Evolutionary conservation across 2,113 vertebrate species (phyloP).

Genomic region (Diadophis punctatus): DNA sequence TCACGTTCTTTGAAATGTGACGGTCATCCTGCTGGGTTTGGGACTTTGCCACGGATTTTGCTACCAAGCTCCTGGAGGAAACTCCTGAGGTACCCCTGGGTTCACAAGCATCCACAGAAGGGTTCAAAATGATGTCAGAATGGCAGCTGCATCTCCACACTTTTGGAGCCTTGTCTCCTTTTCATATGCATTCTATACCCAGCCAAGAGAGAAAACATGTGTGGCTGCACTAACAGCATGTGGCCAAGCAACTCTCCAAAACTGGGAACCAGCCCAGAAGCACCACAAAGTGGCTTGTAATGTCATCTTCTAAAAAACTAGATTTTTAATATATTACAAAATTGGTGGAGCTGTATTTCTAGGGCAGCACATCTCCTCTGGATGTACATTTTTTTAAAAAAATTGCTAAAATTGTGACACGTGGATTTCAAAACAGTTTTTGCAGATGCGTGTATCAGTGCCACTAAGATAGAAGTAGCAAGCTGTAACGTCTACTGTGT

Average conservation of each 20-base stretch:
- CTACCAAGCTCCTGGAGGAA: background rate
- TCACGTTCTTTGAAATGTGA: background rate
- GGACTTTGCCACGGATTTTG: background rate
- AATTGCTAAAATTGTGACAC: background rate
- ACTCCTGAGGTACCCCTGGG: background rate
- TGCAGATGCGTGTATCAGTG: background rate
- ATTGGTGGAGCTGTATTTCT: background rate
- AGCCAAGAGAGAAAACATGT: background rate
- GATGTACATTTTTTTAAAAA: background rate
- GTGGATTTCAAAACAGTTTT: background rate
- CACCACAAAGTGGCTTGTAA: background rate
- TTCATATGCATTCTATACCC: background rate
- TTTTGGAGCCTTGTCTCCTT: background rate
- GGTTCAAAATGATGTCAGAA: background rate
- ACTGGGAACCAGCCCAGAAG: background rate
- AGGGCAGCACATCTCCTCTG: background rate
- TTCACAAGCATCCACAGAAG: background rate
- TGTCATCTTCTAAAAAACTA: background rate
- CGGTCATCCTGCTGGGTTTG: background rate
- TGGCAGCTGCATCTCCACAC: background rate
- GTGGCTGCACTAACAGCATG: background rate
- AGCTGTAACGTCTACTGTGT: background rate
- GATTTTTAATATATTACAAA: background rate
- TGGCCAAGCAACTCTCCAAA: background rate
- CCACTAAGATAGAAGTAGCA: background rate